Conservation (phyloP, 1,140 invertebrate genomes). For the Drosophila funebris region DNA sequence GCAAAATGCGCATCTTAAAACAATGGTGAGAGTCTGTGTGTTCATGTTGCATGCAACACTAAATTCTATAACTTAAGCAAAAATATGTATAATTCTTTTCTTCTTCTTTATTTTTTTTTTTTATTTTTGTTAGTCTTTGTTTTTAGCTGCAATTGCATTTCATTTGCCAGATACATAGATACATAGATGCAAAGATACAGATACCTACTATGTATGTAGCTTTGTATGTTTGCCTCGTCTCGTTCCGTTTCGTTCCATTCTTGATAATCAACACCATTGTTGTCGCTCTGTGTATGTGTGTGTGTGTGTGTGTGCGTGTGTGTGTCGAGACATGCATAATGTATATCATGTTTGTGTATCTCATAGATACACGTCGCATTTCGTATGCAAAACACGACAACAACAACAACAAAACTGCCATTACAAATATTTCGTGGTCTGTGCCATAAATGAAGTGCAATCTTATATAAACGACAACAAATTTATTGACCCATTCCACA, state of each 20-base stretch:
- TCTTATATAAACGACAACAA: conserved; percentile 19
- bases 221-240: neutral
- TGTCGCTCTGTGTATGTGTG: neutral
- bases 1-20: conserved; percentile 70
- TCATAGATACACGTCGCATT: conserved; percentile 50
- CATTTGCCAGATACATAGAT: neutral
- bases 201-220: neutral
- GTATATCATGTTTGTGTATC: conserved; percentile 40
- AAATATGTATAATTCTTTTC: neutral
- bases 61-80: conserved; percentile 10
- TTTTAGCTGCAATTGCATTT: neutral
- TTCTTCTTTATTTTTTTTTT: neutral
- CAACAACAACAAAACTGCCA: neutral
- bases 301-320: neutral
- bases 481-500: conserved; percentile 1
- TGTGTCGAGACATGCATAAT: conserved; percentile 15
- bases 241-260: conserved; percentile 20
- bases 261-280: conserved; percentile 32
- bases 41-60: neutral
- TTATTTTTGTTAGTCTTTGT: neutral
- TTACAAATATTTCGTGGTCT: conserved; percentile 26
- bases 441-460: conserved; percentile 21
- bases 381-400: conserved; percentile 65
- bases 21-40: conserved; percentile 63
- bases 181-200: neutral